Percentiles rank a stretch among this genome's conserved stretches.
Conservation (phyloP, 2,797 vertebrate genomes). For the Garrulus glandarius region DNA sequence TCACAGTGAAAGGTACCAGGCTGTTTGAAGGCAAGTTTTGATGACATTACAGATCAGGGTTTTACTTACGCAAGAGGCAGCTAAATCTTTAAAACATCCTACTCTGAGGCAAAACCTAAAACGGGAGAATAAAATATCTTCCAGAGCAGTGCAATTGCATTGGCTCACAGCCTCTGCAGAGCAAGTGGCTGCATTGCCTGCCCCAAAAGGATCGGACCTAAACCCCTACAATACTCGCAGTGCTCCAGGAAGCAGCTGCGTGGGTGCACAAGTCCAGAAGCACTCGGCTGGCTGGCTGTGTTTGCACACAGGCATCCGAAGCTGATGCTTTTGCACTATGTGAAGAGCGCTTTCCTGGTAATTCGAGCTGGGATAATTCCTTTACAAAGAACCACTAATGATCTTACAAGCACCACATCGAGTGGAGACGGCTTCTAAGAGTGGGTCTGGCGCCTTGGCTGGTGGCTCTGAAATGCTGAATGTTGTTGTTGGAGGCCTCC, state of each 20-base stretch:
- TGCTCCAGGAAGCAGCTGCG: neutral
- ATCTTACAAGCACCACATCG: neutral
- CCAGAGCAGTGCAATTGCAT: neutral
- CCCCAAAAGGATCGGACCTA: neutral
- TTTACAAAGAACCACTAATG: neutral
- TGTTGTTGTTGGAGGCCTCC: neutral
- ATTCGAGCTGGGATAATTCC: neutral
- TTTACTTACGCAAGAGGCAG: neutral
- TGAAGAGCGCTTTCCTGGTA: neutral
- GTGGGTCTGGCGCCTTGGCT: neutral
- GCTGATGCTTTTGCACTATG: neutral
- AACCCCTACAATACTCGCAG: rapidly evolving
- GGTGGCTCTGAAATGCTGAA: neutral
- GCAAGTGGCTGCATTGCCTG: neutral
- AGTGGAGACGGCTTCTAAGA: neutral
- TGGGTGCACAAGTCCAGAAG: neutral
- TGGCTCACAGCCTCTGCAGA: neutral
- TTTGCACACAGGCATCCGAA: neutral
- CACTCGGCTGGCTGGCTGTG: neutral
- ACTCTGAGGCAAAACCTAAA: neutral
- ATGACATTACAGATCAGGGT: neutral
- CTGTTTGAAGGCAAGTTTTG: neutral
- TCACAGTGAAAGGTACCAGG: neutral
- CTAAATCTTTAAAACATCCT: neutral
- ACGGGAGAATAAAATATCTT: neutral